Conservation (phyloP, 2,888 invertebrate species). For the Isoperla grammatica region DNA sequence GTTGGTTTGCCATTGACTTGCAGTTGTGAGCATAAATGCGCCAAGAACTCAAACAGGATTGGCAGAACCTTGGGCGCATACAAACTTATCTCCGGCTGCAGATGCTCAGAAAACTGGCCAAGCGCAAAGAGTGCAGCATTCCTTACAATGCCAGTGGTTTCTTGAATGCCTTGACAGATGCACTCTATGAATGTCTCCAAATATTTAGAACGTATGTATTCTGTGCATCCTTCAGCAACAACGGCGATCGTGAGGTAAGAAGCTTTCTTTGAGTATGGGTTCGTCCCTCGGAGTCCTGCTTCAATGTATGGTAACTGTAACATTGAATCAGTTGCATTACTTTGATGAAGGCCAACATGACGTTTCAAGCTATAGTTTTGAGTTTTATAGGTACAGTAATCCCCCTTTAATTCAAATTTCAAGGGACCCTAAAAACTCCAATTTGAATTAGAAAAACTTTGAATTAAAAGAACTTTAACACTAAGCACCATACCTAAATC, state of each 20-base stretch:
- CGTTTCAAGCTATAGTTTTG: too few relatives aligned
- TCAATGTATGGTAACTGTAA: conserved; percentile 54
- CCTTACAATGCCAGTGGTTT: conserved; percentile 57
- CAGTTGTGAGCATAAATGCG: conserved; percentile 53
- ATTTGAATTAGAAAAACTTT: neutral
- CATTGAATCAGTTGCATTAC: neutral
- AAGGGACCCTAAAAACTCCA: conserved; percentile 3
- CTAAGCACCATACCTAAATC: too few relatives aligned
- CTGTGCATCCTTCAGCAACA: conserved; percentile 71
- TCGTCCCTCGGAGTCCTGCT: conserved; percentile 55
- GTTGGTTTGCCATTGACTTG: conserved; percentile 53
- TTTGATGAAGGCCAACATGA: too few relatives aligned
- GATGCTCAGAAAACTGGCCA: conserved; percentile 73
- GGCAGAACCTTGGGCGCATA: conserved; percentile 67
- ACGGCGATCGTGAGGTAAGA: conserved; percentile 69
- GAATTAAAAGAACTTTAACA: too few relatives aligned
- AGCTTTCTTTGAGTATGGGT: conserved; percentile 61
- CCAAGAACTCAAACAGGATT: conserved; percentile 59
- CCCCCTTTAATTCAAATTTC: neutral
- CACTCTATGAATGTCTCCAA: conserved; percentile 62
- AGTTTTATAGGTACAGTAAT: neutral
- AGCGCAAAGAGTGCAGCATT: conserved; percentile 73
- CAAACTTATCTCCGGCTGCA: conserved; percentile 72
- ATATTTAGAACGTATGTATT: conserved; percentile 65
- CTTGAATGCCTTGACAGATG: conserved; percentile 63